Conservation (phyloP, 2,113 vertebrate species). For the Cochlearius cochlearius region DNA sequence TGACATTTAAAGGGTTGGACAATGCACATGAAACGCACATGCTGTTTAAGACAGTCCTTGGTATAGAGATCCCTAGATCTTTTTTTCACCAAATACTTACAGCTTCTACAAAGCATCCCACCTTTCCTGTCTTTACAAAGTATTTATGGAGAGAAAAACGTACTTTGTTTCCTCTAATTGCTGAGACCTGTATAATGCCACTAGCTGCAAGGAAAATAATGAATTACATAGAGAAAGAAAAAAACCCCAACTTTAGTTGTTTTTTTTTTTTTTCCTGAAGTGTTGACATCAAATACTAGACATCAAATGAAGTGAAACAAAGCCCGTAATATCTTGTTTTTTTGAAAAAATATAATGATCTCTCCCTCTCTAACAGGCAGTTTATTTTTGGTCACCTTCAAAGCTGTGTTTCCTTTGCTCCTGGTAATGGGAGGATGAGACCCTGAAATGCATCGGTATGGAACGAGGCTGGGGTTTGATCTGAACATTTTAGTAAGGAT, state of each 20-base stretch:
- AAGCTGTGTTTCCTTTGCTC: not conserved
- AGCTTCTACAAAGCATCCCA: not conserved
- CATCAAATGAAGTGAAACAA: conserved; percentile 16
- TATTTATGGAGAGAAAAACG: not conserved
- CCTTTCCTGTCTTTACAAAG: not conserved
- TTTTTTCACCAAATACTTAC: not conserved
- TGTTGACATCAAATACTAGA: not conserved
- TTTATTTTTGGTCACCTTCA: conserved; percentile 21
- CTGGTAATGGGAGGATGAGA: not conserved
- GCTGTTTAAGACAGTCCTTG: not conserved
- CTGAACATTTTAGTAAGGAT: not conserved
- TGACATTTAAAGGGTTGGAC: conserved; percentile 28
- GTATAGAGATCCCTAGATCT: not conserved
- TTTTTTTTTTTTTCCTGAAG: not conserved
- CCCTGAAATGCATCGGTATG: not conserved
- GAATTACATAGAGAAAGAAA: not conserved
- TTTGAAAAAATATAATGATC: not conserved
- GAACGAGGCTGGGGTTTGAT: not conserved
- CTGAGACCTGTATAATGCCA: not conserved
- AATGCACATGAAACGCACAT: not conserved
- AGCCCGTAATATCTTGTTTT: not conserved
- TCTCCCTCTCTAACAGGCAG: not conserved
- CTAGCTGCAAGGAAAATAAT: not conserved
- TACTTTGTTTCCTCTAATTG: not conserved
- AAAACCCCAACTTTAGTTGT: not conserved